These are phyloP conservation scores for Lota lota DNA, from an alignment of 2,113 vertebrate genomes.

Conservation along the genomic window DNA sequence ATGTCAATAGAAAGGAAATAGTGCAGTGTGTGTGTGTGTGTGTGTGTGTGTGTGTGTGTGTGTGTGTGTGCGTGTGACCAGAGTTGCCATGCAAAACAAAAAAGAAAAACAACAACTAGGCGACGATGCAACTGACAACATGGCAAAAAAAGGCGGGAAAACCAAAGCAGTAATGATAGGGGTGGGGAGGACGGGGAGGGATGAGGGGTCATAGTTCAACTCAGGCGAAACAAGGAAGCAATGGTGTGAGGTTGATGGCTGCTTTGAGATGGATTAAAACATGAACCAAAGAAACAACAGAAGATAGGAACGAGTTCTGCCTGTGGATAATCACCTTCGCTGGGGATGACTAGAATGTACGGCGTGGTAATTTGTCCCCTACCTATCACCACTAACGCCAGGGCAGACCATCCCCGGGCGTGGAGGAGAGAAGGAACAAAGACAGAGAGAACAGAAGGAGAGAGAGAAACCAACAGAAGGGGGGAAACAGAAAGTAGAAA, in stretches of 20 bases:
- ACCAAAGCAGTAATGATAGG: constrained; percentile 16
- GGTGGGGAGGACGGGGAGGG: constrained; percentile 13
- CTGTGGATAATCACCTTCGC: constrained; percentile 94
- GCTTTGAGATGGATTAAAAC: constrained; percentile 38
- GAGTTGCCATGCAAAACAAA: constrained; percentile 17
- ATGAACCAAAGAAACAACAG: constrained; percentile 35
- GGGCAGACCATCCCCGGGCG: constrained; percentile 89
- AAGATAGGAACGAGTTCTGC: constrained; percentile 68
- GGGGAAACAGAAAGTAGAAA: constrained; percentile 8
- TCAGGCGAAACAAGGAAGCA: constrained; percentile 7
- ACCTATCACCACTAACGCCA: constrained; percentile 95
- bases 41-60: background rate
- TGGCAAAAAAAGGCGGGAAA: constrained; percentile 6
- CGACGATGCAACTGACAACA: constrained; percentile 11
- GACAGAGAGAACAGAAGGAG: constrained; percentile 59
- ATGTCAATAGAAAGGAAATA: no score
- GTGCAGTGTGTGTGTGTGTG: background rate
- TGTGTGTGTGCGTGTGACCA: constrained; percentile 17
- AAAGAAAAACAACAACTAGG: background rate
- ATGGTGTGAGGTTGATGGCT: constrained; percentile 46
- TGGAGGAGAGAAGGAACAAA: constrained; percentile 66
- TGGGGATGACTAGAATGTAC: constrained; percentile 91
- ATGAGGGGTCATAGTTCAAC: constrained; percentile 1
- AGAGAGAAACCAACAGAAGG: constrained; percentile 23
- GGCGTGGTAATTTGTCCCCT: constrained; percentile 92